Evolutionary conservation across 2,888 invertebrate species (phyloP), one percentile per base, ranked within the genome.

Genomic region (Protonemura montana): DNA sequence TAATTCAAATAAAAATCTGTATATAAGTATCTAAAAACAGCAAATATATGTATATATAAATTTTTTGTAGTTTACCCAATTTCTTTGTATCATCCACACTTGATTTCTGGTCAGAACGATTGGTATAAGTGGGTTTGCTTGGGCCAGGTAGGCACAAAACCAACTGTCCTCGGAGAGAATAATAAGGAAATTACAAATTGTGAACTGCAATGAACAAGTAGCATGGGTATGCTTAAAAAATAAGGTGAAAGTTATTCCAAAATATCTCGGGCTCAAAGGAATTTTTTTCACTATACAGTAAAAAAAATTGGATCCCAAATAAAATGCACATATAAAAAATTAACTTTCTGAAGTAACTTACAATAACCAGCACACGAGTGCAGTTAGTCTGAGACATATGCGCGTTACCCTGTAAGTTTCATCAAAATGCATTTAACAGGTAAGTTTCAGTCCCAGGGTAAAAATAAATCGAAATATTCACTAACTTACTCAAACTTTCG

Each of bases 331-430:
- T n/a, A n/a, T n/a, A n/a, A n/a, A n/a, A n/a, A n/a, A n/a, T n/a
- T n/a, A n/a, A n/a, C n/a, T n/a, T n/a, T n/a, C n/a, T 78, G 78
- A 25, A 78, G 27, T 30, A n/a, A 81, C 81, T 81, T 16, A 81
- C 81, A 81, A 81, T 21, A 81, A n/a, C 81, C 81, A 81, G 21
- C 81, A 81, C 6, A 81, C 81, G n/a, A 81, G 27, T 28, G 81
- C 81, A 81, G 30, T 21, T 6, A 81, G 81, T 28, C 81, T 26
- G 1, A 81, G 26, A 29, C 81, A 81, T 29, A 81, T 13, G 6
- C n/a, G n/a, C 13, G 30, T 30, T 16, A 81, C 21, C 30, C 81
- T 81, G 30, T 21, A 81, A 81, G n/a, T 7, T n/a, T n/a, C n/a
- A 81, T 28, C 7, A 30, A 27, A 21, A 81, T 6, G 7, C 30